Base-by-base conservation (phyloP, 2,797 vertebrate species). In the Euthynnus affinis region DNA sequence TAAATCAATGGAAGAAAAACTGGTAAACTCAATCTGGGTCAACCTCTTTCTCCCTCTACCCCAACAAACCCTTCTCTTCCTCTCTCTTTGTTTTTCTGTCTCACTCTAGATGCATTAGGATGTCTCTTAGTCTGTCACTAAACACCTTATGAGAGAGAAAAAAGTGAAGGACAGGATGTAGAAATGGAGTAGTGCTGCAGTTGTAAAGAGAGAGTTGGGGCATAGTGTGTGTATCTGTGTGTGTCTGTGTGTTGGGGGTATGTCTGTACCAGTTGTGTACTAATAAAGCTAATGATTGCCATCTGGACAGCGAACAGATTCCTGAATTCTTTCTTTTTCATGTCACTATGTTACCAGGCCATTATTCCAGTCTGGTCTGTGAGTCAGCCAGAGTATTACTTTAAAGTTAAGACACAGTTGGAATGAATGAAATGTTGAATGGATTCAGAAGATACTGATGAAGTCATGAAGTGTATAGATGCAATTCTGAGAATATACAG, bases 231-330 rank as follows among this genome's bases (percentile, higher is more conserved):
- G 67, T 74, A 46, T 42, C 22, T 57, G 42, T 46, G 51, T 40
- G 62, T 42, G 37, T 9, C 8, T 37, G 67, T 74, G 57, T 48
- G 10, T 23, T 49, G 62, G 49, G 74, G 66, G 75, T 82, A 76
- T 68, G 82, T 78, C 82, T 86, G 86, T 85, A 80, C 82, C 83
- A 88, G 82, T 91, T 93, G 89, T 90, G 80, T 88, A 90, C 79
- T 90, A 94, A 93, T 93, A 93, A 91, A 89, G 71, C 80, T 92
- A 93, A 94, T 92, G 78, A 88, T 79, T 86, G 49, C 89, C 92
- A 93, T 92, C 78, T 92, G 92, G 84, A 61, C 77, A 60, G 70
- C 40, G 12, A 76, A 88, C 76, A 74, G 78, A 91, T 92, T 91
- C 86, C 73, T 71, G 34, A 84, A 89, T 90, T 89, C 79, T 69